Base-by-base conservation (phyloP, 2,888 invertebrate genomes). In the Troilus luridus region DNA sequence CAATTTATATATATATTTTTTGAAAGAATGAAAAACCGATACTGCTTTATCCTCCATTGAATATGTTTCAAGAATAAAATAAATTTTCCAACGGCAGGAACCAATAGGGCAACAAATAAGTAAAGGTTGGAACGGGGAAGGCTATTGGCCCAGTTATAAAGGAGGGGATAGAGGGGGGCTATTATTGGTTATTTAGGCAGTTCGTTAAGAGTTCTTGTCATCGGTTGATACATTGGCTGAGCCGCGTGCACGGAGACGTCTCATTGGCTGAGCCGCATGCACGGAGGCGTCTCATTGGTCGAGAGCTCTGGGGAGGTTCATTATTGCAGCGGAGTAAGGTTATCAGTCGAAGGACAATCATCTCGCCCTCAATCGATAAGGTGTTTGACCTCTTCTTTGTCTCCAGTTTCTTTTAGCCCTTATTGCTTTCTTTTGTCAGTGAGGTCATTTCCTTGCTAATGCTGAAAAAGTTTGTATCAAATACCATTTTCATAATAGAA, bases 101-200 rank as follows among this genome's bases (percentile, higher is more conserved):
- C 27, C 72, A 77, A 77, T 41, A 41, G 72, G 24, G 72, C 72
- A 41, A 41, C 27, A 77, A 41, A 41, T 41, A 17, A 27, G 72
- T 41, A 27, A 41, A 41, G 27, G 8, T 41, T 77, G 41, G 41
- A 77, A 27, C 6, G 41, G 72, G 17, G 7, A 77, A 0, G 27
- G 27, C 72, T 19, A 77, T 77, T 77, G 72, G 72, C 72, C 72
- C 41, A 77, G 72, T 77, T 77, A 77, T 77, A 27, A 77, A 77
- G 72, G 1, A 21, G 17, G 59, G 7, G 7, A 59, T 10, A 14
- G 59, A 14, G 6, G 17, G 27, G 8, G 72, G 72, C 67, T 24
- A 67, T 67, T 24, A 67, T 67, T 67, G 67, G 67, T 67, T 24
- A 67, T 67, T 67, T 67, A 67, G 67, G 9, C 7, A 17, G 72